Base-by-base conservation (phyloP, 2,113 vertebrate genomes). In the Butastur rufipennis region DNA sequence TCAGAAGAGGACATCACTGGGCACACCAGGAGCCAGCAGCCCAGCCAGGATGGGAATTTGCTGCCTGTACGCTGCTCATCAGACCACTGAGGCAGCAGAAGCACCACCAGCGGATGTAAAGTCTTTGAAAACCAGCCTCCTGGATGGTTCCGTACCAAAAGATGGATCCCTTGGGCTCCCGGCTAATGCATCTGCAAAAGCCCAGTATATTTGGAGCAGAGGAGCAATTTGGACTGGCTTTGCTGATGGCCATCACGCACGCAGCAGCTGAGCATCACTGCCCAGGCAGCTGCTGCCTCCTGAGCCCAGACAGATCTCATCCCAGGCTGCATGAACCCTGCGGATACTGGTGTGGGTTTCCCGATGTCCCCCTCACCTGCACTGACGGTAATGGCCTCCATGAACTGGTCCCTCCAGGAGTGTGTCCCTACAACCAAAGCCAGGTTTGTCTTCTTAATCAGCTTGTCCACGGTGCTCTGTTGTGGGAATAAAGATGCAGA, bases 351-450 rank as follows among this genome's bases (percentile, higher is more conserved):
- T 40, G 23, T 26, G 56, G 27, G 36, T 81, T 67, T 91, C 53
- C 52, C 79, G 26, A 65, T n/a, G 48, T 56, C 9, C 71, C 42
- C 31, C 98, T 98, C 94, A 99, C 99, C 99, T 98, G 99, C 99
- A 10, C 99, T 99, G 98, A 99, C 99, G 34, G 99, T 99, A 86
- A 99, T 99, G 93, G 99, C 99, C 97, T 99, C 99, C 99, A 99
- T 97, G 98, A 99, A 99, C 98, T 99, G 99, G 91, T 99, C 99
- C 97, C 99, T 99, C 99, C 99, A 99, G 82, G 99, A 99, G 98
- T 99, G 99, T 29, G 99, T 99, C 82, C 99, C 99, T 97, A 99
- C 99, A 95, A 99, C 99, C 98, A 99, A 97, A 16, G 99, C 99
- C 97, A 99, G 97, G 98, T 99, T 99, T 93, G 99, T 99, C 98